Base-by-base conservation (phyloP, 2,888 invertebrate species). In the Parochlus steinenii region DNA sequence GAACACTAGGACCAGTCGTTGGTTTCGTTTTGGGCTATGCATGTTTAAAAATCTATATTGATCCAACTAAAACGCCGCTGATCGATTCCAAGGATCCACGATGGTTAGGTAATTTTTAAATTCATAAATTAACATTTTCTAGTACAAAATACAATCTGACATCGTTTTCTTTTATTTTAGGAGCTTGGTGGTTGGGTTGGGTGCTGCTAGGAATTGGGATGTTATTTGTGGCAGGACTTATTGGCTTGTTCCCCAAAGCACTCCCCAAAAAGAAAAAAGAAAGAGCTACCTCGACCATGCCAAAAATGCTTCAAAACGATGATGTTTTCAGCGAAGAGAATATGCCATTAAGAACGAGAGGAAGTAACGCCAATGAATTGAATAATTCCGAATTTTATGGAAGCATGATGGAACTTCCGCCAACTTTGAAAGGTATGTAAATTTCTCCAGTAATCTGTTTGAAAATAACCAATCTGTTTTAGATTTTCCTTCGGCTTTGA, bases 181-280 rank as follows among this genome's bases (percentile, higher is more conserved):
- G 78, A 14, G 77, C 78, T 7, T 79, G 77, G 77, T 79, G 78
- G 78, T 55, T 77, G n/a, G 77, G 73, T 10, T 69, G 69, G 69
- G 61, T 66, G 16, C 56, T 68, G 20, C 42, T 61, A 7, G 59
- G 60, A 8, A 49, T 55, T 0, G 50, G 68, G 1, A 71, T 74
- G 65, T 54, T 69, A 12, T 43, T 72, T 14, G 67, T 74, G 40
- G 64, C 72, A 0, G 48, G 71, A 10, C 54, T 76, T 2, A 65
- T 79, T 40, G 70, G 71, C 2, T 58, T 73, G 46, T 79, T 76
- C 45, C 78, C 78, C 1, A 59, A 63, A 29, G 56, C 65, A 40
- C 51, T 70, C 35, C 65, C 64, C 3, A 51, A 55, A 39, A 54
- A 58, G 33, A 47, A 52, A 42, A 35, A 28, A 32, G 24, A 16